These are phyloP conservation scores for Rhabdornis inornatus DNA, from an alignment of 2,113 vertebrate species.

Conservation along the genomic window DNA sequence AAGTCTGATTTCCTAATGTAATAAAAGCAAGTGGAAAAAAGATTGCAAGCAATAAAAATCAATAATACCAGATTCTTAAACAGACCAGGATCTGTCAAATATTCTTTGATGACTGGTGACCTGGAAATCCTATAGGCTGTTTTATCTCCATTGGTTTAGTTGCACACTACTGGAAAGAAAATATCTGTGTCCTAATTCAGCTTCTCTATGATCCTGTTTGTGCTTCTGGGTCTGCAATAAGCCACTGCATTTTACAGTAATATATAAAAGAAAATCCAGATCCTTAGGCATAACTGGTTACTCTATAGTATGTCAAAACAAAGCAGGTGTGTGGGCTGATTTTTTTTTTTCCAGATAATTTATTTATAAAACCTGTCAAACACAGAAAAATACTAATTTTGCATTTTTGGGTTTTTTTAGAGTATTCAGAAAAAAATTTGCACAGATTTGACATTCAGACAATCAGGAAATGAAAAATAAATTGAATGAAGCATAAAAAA, in stretches of 20 bases:
- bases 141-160: background rate
- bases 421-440: background rate
- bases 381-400: background rate
- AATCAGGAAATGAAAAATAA: background rate
- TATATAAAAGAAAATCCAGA: background rate
- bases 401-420: background rate
- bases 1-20: background rate
- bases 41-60: background rate
- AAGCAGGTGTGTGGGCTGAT: background rate
- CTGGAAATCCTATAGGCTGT: background rate
- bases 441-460: background rate
- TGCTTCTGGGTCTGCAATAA: background rate
- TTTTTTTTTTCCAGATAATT: background rate
- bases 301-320: background rate
- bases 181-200: background rate
- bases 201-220: background rate
- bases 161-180: background rate
- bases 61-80: background rate
- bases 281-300: background rate
- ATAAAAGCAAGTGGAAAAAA: background rate
- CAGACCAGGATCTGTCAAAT: background rate
- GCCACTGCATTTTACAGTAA: background rate
- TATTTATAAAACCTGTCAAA: background rate
- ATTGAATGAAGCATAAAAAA: background rate
- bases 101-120: background rate